These are phyloP conservation scores for Drosophila aff. DNA, from an alignment of 1,140 invertebrate genomes.

Conservation along the genomic window DNA sequence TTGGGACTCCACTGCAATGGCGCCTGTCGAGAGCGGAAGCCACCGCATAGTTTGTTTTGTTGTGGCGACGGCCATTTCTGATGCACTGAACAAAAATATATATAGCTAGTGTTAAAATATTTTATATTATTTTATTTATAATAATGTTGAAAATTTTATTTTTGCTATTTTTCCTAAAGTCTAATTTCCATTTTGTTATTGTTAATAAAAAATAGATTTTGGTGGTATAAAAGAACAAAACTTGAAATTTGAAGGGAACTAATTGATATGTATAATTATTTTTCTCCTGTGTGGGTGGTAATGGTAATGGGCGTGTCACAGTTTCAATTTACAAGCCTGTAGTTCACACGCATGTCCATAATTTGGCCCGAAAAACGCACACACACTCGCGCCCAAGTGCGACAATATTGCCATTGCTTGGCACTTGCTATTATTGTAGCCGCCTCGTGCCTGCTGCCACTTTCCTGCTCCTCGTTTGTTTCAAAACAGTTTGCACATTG, in stretches of 20 bases:
- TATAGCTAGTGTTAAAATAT: neutral
- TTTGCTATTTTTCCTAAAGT: no score
- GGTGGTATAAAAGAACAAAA: no score
- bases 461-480: slow-evolving; percentile 49
- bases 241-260: no score
- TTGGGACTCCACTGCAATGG: neutral
- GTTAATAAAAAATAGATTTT: neutral
- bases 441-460: slow-evolving; percentile 15
- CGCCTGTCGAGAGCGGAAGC: slow-evolving; percentile 7
- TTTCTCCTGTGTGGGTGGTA: slow-evolving; percentile 5
- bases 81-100: neutral
- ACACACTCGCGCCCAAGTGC: slow-evolving; percentile 12
- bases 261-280: no score
- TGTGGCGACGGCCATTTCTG: neutral
- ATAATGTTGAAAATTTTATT: neutral
- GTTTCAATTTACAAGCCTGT: slow-evolving; percentile 78
- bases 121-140: no score
- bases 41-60: slow-evolving; percentile 27
- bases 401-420: slow-evolving; percentile 55
- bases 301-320: slow-evolving; percentile 64
- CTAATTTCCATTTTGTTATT: neutral
- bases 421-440: slow-evolving; percentile 25
- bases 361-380: slow-evolving; percentile 45
- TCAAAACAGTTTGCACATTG: slow-evolving; percentile 79
- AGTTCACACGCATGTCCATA: slow-evolving; percentile 76